A percentile compares a stretch with the other conserved stretches of the same genome.
Evolutionary conservation across 2,888 invertebrate species (phyloP).

Genomic region (Nomada fabriciana): DNA sequence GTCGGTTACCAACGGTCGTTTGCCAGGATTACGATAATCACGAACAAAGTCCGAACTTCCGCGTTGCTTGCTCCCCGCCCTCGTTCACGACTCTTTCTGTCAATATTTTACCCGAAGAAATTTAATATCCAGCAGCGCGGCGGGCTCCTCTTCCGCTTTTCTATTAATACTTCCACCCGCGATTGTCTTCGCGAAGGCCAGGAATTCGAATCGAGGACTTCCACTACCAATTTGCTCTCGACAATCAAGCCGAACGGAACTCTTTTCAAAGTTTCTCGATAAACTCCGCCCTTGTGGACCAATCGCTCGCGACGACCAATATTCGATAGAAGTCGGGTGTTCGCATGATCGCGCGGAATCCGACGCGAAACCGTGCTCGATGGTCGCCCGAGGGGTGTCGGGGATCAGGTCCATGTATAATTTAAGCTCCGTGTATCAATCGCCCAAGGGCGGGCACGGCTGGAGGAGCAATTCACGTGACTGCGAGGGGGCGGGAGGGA

Average conservation of each 20-base stretch:
- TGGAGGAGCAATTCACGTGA: constrained; percentile 68
- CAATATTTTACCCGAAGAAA: constrained; percentile 24
- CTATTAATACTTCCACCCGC: background rate
- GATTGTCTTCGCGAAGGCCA: background rate
- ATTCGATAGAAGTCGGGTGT: constrained; percentile 20
- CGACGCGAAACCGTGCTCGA: constrained; percentile 71
- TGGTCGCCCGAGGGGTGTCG: constrained; percentile 64
- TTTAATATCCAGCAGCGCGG: constrained; percentile 22
- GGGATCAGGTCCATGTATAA: constrained; percentile 76
- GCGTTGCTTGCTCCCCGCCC: background rate
- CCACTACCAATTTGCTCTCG: too few relatives aligned
- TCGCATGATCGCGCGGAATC: constrained; percentile 70
- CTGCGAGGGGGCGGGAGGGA: constrained; percentile 40
- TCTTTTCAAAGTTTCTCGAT: too few relatives aligned
- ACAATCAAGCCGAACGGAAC: too few relatives aligned
- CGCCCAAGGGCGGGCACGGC: constrained; percentile 74
- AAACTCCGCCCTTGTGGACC: too few relatives aligned
- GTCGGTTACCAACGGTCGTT: constrained; percentile 17
- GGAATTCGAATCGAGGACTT: too few relatives aligned
- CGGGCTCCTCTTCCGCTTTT: too few relatives aligned
- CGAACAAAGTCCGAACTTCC: constrained; percentile 37
- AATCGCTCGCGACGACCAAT: too few relatives aligned
- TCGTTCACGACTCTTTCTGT: background rate
- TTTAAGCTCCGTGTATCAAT: constrained; percentile 82
- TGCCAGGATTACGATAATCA: constrained; percentile 48